A percentile compares a stretch with the other conserved stretches of the same genome.
Conservation (phyloP, 2,888 invertebrate genomes). For the Acleris holmiana region DNA sequence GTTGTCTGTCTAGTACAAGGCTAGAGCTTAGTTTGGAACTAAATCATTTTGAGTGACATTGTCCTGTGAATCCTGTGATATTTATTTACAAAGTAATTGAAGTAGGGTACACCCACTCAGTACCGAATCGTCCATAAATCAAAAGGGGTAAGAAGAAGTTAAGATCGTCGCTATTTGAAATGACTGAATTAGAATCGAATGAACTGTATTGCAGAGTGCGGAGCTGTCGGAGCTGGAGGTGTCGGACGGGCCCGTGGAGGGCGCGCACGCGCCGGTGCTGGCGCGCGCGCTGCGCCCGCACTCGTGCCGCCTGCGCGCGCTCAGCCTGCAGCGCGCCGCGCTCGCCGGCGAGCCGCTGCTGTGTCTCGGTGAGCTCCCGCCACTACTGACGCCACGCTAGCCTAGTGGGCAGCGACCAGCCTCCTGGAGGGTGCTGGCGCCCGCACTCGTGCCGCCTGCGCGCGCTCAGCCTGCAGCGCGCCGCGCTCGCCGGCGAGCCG, state of each 20-base stretch:
- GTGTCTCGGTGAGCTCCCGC: conserved; percentile 89
- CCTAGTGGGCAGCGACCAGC: too few species aligned
- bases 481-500: conserved; percentile 89
- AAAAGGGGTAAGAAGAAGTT: too few species aligned
- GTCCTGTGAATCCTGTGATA: too few species aligned
- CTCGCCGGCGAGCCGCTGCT: conserved; percentile 90
- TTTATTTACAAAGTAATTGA: too few species aligned
- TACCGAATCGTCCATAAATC: too few species aligned
- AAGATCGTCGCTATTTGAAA: too few species aligned
- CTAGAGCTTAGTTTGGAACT: too few species aligned
- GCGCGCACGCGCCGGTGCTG: conserved; percentile 88
- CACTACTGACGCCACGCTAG: too few species aligned
- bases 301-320: conserved; percentile 88
- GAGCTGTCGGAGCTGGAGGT: conserved; percentile 88
- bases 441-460: conserved; percentile 87
- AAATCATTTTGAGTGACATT: too few species aligned
- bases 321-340: conserved; percentile 91
- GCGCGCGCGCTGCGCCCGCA: conserved; percentile 88
- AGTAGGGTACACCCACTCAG: too few species aligned
- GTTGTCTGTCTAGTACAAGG: too few species aligned
- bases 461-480: conserved; percentile 91
- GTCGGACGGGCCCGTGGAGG: conserved; percentile 85
- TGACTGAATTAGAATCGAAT: too few species aligned
- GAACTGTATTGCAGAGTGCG: conserved; percentile 85
- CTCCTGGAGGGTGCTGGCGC: conserved; percentile 88